Percentiles rank a stretch among this genome's conserved stretches.
These are phyloP conservation scores for Syngnathus scovelli DNA, from an alignment of 2,113 vertebrate genomes.

Conservation along the genomic window DNA sequence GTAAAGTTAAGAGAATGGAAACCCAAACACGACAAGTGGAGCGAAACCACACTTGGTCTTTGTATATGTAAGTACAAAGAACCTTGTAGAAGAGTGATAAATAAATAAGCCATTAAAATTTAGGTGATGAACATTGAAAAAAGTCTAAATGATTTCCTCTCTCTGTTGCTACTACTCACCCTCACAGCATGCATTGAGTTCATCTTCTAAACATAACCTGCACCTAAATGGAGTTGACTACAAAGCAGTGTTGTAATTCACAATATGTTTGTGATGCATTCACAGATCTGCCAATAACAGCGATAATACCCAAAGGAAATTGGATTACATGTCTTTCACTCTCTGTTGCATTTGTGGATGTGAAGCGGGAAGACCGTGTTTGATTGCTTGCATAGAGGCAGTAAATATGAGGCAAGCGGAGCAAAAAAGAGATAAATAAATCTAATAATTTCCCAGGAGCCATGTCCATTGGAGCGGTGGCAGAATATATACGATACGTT, in stretches of 20 bases:
- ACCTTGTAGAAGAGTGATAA: conserved; percentile 30
- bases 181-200: not conserved
- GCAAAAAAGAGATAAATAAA: conserved; percentile 34
- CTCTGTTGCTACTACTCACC: conserved; percentile 1
- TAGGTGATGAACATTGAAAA: conserved; percentile 20
- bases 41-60: conserved; percentile 18
- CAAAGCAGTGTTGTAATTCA: conserved; percentile 44
- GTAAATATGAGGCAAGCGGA: conserved; percentile 62
- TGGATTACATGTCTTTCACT: conserved; percentile 59
- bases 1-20: conserved; percentile 47
- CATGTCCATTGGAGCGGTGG: conserved; percentile 43
- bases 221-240: conserved; percentile 26
- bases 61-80: conserved; percentile 29
- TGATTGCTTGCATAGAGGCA: conserved; percentile 61
- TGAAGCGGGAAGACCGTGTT: conserved; percentile 20
- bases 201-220: conserved; percentile 1
- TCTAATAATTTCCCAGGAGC: conserved; percentile 63
- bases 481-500: conserved; percentile 35
- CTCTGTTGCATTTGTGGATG: conserved; percentile 31
- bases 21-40: conserved; percentile 40
- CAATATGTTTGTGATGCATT: conserved; percentile 52
- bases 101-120: conserved; percentile 39
- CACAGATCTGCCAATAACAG: conserved; percentile 60
- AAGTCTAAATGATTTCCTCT: conserved; percentile 31
- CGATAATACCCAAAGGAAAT: conserved; percentile 63